phyloP scores from a whole-genome alignment of 53 echinoderm and acorn worm species.

The Stichopus horrens region DNA sequence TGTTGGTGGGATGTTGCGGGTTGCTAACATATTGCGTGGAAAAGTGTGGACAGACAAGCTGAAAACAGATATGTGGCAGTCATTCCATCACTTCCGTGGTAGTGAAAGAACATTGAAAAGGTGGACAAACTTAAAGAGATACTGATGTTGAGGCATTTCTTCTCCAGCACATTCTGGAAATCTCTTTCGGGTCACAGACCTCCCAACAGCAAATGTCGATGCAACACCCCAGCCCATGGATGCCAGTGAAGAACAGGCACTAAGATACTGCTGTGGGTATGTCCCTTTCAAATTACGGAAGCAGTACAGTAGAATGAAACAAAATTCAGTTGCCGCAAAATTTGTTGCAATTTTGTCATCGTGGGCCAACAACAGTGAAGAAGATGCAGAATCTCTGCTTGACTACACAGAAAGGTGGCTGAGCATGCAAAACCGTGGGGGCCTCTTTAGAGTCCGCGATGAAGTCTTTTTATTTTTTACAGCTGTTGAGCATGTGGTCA shows the following conservation, averaged over 20 bases:
- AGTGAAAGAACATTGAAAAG: neutral
- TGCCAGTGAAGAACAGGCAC: neutral
- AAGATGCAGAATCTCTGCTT: neutral
- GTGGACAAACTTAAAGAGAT: neutral
- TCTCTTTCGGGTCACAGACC: neutral
- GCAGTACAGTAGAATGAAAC: neutral
- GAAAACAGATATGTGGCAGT: neutral
- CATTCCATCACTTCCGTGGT: neutral
- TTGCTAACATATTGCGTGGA: neutral
- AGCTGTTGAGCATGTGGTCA: neutral
- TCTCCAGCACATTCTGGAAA: neutral
- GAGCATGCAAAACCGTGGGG: conserved; percentile 5
- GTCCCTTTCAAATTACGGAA: neutral
- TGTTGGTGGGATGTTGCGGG: neutral
- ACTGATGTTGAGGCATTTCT: neutral
- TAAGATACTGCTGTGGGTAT: conserved; percentile 3
- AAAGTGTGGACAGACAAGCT: neutral
- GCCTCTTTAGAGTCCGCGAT: neutral
- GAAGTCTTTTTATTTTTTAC: neutral
- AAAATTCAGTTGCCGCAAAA: neutral
- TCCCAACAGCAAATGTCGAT: neutral
- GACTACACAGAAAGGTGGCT: neutral
- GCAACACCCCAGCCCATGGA: neutral
- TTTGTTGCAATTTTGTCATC: neutral
- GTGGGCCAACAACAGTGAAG: neutral